A percentile compares a stretch with the other conserved stretches of the same genome.
Evolutionary conservation across 1,140 invertebrate genomes (phyloP).

Genomic region (Vollenhovia emeryi): DNA sequence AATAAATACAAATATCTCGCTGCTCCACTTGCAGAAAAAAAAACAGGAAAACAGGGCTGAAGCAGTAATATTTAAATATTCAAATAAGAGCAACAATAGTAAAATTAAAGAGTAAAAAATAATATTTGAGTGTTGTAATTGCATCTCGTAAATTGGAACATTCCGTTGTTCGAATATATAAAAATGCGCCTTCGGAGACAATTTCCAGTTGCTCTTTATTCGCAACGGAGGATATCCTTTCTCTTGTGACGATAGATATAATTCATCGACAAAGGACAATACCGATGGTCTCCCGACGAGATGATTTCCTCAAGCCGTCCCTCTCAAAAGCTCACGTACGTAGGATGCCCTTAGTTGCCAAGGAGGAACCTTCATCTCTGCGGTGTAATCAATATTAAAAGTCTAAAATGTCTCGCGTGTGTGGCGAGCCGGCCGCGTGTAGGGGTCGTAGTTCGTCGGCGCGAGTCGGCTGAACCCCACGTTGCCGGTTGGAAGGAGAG

Average conservation of each 20-base stretch:
- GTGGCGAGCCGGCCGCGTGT: conserved; percentile 74
- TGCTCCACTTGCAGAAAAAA: neutral
- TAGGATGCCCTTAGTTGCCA: conserved; percentile 36
- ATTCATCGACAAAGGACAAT: conserved; percentile 35
- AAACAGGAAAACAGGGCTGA: neutral
- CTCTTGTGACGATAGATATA: neutral
- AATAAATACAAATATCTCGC: conserved; percentile 25
- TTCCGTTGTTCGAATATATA: neutral
- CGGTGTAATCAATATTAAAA: conserved; percentile 83
- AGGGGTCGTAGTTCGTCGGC: conserved; percentile 71
- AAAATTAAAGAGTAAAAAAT: conserved; percentile 18
- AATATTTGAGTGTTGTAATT: neutral
- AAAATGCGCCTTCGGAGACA: neutral
- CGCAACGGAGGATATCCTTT: neutral
- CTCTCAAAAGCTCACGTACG: conserved; percentile 1
- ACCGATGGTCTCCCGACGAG: neutral
- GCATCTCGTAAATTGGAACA: neutral
- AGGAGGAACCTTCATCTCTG: conserved; percentile 61
- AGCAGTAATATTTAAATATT: conserved; percentile 20
- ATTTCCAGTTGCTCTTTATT: neutral
- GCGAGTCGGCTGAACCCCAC: conserved; percentile 72
- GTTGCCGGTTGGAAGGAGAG: conserved; percentile 68
- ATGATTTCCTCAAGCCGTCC: neutral
- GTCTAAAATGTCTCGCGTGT: conserved; percentile 83
- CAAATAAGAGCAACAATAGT: neutral